Conservation (phyloP, 2,113 vertebrate genomes). For the Empidonax traillii region DNA sequence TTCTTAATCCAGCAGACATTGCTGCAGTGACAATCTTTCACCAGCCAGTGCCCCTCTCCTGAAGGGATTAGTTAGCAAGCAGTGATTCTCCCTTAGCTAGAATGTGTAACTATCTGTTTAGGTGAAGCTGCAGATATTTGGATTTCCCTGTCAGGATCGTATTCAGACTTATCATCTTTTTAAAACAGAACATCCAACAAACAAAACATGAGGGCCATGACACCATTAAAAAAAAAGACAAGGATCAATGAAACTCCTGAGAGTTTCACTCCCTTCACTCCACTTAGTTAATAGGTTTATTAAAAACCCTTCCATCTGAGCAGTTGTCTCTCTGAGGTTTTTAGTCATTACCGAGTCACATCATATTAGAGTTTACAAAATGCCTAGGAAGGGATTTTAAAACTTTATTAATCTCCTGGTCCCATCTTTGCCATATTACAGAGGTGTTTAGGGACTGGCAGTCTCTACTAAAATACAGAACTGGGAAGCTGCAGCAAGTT, state of each 20-base stretch:
- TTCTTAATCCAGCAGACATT: neutral
- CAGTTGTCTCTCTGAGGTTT: neutral
- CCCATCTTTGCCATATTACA: neutral
- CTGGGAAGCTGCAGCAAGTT: neutral
- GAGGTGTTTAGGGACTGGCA: neutral
- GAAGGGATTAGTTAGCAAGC: neutral
- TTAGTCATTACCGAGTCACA: neutral
- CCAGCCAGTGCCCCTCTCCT: neutral
- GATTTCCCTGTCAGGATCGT: neutral
- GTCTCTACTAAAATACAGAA: neutral
- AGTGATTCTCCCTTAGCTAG: neutral
- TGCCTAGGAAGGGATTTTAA: constrained; percentile 31
- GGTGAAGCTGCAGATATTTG: neutral
- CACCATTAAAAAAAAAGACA: neutral
- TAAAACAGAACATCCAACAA: neutral
- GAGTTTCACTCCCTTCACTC: neutral
- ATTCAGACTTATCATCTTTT: neutral
- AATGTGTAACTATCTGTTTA: neutral
- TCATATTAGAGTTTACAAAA: constrained; percentile 3
- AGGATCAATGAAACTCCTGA: constrained; percentile 1
- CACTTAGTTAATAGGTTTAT: constrained; percentile 17
- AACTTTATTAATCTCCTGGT: constrained; percentile 23
- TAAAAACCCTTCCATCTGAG: constrained; percentile 5
- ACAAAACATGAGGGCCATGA: neutral
- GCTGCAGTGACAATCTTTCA: neutral